These are phyloP conservation scores for Montipora capricornis DNA, from an alignment of 64 coral and sea anemone genomes.

Conservation along the genomic window DNA sequence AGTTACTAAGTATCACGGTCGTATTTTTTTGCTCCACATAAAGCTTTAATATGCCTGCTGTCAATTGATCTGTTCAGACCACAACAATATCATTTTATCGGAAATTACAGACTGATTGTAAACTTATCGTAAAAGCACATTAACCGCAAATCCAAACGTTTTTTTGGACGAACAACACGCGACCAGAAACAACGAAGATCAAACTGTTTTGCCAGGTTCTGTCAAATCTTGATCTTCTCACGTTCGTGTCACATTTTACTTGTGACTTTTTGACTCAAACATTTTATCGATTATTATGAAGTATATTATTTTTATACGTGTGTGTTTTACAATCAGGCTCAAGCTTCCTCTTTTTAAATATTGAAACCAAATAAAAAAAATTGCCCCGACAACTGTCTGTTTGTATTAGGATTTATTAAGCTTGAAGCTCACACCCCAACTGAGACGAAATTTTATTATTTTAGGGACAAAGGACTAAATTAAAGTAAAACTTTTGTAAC, in stretches of 20 bases:
- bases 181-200: neutral
- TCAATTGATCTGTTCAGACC: conserved; percentile 17
- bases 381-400: neutral
- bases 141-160: conserved; percentile 17
- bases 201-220: neutral
- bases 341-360: neutral
- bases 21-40: neutral
- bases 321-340: neutral
- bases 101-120: conserved; percentile 31
- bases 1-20: neutral
- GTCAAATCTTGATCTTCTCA: neutral
- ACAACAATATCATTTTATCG: conserved; percentile 41
- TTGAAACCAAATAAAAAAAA: neutral
- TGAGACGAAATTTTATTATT: neutral
- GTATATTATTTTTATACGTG: neutral
- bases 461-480: neutral
- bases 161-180: neutral
- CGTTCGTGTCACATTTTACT: neutral
- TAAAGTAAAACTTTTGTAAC: neutral
- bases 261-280: neutral
- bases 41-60: conserved; percentile 8
- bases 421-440: neutral
- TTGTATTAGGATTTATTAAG: neutral
- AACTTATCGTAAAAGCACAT: conserved; percentile 10
- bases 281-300: neutral